Evolutionary conservation across 2,113 vertebrate species (phyloP), one percentile per base, ranked within the genome.

Genomic region (Sander lucioperca): DNA sequence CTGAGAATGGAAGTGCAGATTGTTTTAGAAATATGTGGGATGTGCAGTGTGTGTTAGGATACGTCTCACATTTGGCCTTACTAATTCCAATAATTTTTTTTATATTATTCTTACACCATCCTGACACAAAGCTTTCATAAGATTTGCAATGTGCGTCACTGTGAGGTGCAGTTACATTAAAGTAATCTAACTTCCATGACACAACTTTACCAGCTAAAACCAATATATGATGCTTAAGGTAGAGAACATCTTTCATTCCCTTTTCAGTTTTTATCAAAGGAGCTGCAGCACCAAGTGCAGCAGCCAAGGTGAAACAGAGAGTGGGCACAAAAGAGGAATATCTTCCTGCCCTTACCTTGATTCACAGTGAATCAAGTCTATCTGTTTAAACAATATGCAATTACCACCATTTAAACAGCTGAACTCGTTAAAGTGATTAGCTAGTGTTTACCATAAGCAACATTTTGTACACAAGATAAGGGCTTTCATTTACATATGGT

Each of bases 391-490:
- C 91, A 93, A 87, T 86, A 80, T 66, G 86, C 84, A 91, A 94
- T 94, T 94, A 95, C 88, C 87, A 87, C 67, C 85, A 80, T 93
- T 93, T 94, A 93, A 94, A 94, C 87, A 68, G 92, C 92, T 95
- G 92, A 94, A 92, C 91, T 92, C 48, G 84, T 91, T 93, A 90
- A 93, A 92, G 92, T 92, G 90, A 93, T 95, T 93, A 94, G 91
- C 89, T 74, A 56, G 87, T 93, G 90, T 95, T 95, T 95, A 93
- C 92, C 88, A 91, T 87, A 88, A 94, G 89, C 89, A 93, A 91
- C 90, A 93, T 93, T 95, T 89, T 92, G 90, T 92, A 93, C 92
- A 93, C 92, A 91, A 93, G 93, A 96, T 95, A 95, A 91, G 90
- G 10, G 47, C 14, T 16, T 66, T 91, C 80, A 95, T 95, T 92